Conservation (phyloP, 2,113 vertebrate species). For the Guaruba guarouba region DNA sequence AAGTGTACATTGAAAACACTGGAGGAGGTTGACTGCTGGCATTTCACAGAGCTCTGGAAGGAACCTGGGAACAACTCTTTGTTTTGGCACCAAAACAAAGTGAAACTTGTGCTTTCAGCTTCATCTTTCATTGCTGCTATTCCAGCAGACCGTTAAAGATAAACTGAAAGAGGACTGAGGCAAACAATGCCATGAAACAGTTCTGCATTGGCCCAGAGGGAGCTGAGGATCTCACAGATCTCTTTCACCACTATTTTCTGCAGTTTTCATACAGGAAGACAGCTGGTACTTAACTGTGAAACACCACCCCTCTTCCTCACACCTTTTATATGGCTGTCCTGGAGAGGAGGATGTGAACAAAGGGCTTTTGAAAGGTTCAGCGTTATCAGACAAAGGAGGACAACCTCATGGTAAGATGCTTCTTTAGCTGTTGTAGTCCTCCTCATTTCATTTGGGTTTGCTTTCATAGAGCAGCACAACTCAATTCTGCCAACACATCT, state of each 20-base stretch:
- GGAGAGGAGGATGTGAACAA: not conserved
- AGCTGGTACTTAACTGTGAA: not conserved
- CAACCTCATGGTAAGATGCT: not conserved
- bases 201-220: not conserved
- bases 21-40: not conserved
- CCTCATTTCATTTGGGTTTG: not conserved
- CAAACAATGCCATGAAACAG: not conserved
- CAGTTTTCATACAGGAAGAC: not conserved
- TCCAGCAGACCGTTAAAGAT: not conserved
- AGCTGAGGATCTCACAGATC: not conserved
- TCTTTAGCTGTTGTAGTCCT: not conserved
- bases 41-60: conserved; percentile 15
- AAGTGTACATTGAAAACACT: not conserved
- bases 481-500: not conserved
- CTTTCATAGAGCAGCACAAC: not conserved
- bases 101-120: conserved; percentile 13
- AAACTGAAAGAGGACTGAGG: not conserved
- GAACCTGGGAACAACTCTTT: not conserved
- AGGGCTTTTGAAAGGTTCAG: not conserved
- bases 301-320: not conserved
- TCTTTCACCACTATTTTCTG: not conserved
- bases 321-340: not conserved
- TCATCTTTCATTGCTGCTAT: conserved; percentile 31
- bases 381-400: not conserved
- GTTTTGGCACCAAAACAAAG: conserved; percentile 28